phyloP scores from a whole-genome alignment of 2,888 invertebrate species.

The Synanthedon tipuliformis region DNA sequence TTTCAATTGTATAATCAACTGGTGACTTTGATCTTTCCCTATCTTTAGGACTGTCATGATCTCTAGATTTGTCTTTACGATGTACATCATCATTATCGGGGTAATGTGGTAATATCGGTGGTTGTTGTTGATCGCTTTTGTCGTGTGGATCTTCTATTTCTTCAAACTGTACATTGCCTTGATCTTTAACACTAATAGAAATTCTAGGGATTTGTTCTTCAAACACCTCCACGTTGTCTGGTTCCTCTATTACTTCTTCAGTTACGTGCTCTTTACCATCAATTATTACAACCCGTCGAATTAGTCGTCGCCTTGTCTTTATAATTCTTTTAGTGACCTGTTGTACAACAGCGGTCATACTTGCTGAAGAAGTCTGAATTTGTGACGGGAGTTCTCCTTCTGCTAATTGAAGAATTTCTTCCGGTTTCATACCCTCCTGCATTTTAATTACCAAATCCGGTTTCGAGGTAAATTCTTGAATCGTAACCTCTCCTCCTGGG shows the following conservation, averaged over 20 bases:
- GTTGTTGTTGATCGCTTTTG: slow-evolving; percentile 22
- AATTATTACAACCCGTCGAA: slow-evolving; percentile 80
- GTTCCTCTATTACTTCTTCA: slow-evolving; percentile 87
- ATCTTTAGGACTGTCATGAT: slow-evolving; percentile 2
- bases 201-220: slow-evolving; percentile 80
- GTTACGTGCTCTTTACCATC: slow-evolving; percentile 87
- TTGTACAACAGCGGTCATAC: slow-evolving; percentile 83
- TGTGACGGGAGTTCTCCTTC: slow-evolving; percentile 50
- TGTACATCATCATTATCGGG: background rate
- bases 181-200: slow-evolving; percentile 74
- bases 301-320: slow-evolving; percentile 78
- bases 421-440: slow-evolving; percentile 66
- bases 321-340: slow-evolving; percentile 85
- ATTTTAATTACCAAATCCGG: slow-evolving; percentile 72
- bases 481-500: slow-evolving; percentile 73
- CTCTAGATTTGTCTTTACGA: slow-evolving; percentile 4
- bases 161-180: slow-evolving; percentile 57
- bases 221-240: slow-evolving; percentile 79
- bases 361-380: slow-evolving; percentile 74
- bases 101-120: slow-evolving; percentile 19
- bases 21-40: slow-evolving; percentile 7
- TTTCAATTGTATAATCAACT: slow-evolving; percentile 6
- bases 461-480: slow-evolving; percentile 75
- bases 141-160: slow-evolving; percentile 32
- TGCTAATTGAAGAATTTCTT: slow-evolving; percentile 50